Base-by-base conservation (phyloP, 1,140 invertebrate species). In the Danaus melanippus region DNA sequence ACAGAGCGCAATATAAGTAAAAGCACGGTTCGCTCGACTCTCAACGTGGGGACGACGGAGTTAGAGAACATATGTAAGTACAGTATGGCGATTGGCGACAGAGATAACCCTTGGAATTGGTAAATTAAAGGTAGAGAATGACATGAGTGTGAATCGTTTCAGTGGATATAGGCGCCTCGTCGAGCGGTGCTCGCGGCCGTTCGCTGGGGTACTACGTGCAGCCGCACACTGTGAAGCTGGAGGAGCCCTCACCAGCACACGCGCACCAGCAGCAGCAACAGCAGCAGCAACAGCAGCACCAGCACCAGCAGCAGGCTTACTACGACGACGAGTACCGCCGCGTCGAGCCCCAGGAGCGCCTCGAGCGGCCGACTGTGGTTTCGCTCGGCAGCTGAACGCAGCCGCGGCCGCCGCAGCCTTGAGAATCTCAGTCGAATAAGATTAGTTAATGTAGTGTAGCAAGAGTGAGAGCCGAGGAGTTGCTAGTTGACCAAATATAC, bases 331-430 rank as follows among this genome's bases (percentile, higher is more conserved):
- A 51, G 56, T 75, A 63, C 66, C 68, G 70, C 40, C 71, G 71
- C 65, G 66, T 55, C 15, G 67, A 72, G 59, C 60, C 60, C 40
- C 56, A 53, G 54, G 74, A 74, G 52, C 74, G 71, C 44, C 58
- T 67, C 53, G 77, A 83, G 41, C 80, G 78, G 21, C 70, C 78
- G 68, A 74, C 74, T 55, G 79, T 80, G 59, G 82, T 84, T 50
- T 84, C 81, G 46, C 59, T 83, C 46, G 79, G 74, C 74, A 84
- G 81, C 72, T 83, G 78, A 80, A 69, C 70, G 59, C 46, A 53
- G 50, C 43, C 53, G 10, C 53, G 9, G 49, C 41, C 8, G 12
- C 48, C 48, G 43, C 52, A 46, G 63, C 58, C 50, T 69, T 54
- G 46, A 74, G 78, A 81, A 81, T 81, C 78, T 81, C 76, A 81